These are phyloP conservation scores for Myathropa florea DNA, from an alignment of 2,888 invertebrate species.

Conservation along the genomic window DNA sequence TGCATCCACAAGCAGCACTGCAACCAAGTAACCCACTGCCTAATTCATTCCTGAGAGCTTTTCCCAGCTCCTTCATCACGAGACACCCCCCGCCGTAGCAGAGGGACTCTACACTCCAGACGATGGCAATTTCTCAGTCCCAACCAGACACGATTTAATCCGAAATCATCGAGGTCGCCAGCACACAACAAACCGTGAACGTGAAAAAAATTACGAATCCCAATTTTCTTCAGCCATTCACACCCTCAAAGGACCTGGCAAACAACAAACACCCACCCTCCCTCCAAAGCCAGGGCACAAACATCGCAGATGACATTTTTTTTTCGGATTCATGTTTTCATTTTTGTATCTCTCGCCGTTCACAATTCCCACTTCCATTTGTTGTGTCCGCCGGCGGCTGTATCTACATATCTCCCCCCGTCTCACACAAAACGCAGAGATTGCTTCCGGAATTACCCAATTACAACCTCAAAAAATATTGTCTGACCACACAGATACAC, in stretches of 20 bases:
- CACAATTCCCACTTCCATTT: not conserved
- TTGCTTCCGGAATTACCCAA: constrained; percentile 49
- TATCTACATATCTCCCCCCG: too few relatives aligned
- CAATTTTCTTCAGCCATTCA: not conserved
- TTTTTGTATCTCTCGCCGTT: not conserved
- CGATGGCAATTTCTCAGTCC: not conserved
- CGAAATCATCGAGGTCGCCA: not conserved
- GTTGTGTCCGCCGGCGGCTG: not conserved
- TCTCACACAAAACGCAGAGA: constrained; percentile 12
- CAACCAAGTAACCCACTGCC: not conserved
- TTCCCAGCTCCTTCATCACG: not conserved
- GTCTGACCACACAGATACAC: constrained; percentile 54
- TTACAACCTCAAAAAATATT: constrained; percentile 31
- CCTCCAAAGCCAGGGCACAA: not conserved
- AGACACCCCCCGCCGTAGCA: not conserved
- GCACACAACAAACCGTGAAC: not conserved
- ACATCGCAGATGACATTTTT: not conserved
- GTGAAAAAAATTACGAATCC: not conserved
- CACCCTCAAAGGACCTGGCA: not conserved
- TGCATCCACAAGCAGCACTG: not conserved
- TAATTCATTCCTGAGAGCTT: not conserved
- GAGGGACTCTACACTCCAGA: not conserved
- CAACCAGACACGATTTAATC: not conserved
- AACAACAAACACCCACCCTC: not conserved
- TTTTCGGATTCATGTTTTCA: not conserved